Base-by-base conservation (phyloP, 2,888 invertebrate genomes). In the Rhyacophila evoluta region DNA sequence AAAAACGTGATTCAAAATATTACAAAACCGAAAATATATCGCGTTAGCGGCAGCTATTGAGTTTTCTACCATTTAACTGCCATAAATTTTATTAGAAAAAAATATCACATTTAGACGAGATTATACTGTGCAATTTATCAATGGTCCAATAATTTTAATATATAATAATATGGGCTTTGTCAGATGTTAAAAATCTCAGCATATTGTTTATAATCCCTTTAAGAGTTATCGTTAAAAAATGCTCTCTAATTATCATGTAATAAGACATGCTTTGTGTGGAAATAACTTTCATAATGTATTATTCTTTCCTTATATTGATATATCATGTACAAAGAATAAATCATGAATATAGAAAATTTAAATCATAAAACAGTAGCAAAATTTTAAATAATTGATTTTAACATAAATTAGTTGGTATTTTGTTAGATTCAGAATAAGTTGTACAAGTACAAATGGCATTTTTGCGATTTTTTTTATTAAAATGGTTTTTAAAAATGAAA, bases 41-140 rank as follows among this genome's bases (percentile, higher is more conserved):
- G 55, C 19, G 55, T 25, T 55, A 19, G 55, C 10, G 55, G 55
- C 55, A 55, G 55, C 55, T 55, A 55, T 55, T 19, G 19, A 55
- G 15, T 15, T 41, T 39, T 19, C 15, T 25, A 55, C 25, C 25
- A 19, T 55, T 55, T 19, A 19, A 25, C 55, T 55, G 10, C 15
- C 19, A 19, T 55, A 33, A 55, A 55, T 55, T 8, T 10, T 19
- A 55, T 10, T 55, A 55, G 4, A 33, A 33, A 33, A 33, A 33
- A 33, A 33, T 4, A 33, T 33, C 41, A 41, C 41, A 41, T 41
- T 41, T 55, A 10, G 15, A 55, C 19, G 55, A 55, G 25, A 55
- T 55, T 55, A 55, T 55, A 55, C 55, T 55, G 55, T 55, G 55
- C 55, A 55, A 55, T 55, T 55, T 55, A 55, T 19, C 19, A 55